Conservation (phyloP, 2,797 vertebrate genomes). For the Anguilla marmorata region DNA sequence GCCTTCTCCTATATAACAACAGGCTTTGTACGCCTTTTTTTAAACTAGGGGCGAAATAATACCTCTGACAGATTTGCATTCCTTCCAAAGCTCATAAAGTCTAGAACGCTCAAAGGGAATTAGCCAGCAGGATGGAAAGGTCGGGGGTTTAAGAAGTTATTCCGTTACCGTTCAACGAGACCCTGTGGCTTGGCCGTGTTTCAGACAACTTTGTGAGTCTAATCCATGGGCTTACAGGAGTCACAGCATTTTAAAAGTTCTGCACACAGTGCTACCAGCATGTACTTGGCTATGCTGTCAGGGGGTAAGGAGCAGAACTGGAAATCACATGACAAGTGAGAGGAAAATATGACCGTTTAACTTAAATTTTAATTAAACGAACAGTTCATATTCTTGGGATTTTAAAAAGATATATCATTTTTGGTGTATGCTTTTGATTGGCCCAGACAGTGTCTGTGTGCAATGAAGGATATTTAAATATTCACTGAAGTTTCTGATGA, state of each 20-base stretch:
- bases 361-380: not conserved
- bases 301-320: not conserved
- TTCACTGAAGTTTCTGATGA: no score
- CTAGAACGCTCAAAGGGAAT: conserved; percentile 19
- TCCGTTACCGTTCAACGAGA: not conserved
- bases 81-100: conserved; percentile 20
- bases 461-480: no score
- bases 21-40: not conserved
- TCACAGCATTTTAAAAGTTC: conserved; percentile 23
- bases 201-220: conserved; percentile 28
- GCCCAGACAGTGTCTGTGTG: not conserved
- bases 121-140: conserved; percentile 20
- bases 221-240: conserved; percentile 35
- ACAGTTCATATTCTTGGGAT: not conserved
- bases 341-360: not conserved
- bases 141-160: conserved; percentile 16
- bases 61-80: conserved; percentile 38
- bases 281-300: not conserved
- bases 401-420: not conserved
- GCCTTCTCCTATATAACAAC: not conserved
- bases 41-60: not conserved
- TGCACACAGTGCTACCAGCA: not conserved
- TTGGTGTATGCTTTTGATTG: not conserved
- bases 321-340: not conserved
- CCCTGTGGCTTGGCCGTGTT: conserved; percentile 25